Percentiles rank a stretch among this genome's conserved stretches.
Conservation (phyloP, 2,113 vertebrate genomes). For the Halcyon malimbica region DNA sequence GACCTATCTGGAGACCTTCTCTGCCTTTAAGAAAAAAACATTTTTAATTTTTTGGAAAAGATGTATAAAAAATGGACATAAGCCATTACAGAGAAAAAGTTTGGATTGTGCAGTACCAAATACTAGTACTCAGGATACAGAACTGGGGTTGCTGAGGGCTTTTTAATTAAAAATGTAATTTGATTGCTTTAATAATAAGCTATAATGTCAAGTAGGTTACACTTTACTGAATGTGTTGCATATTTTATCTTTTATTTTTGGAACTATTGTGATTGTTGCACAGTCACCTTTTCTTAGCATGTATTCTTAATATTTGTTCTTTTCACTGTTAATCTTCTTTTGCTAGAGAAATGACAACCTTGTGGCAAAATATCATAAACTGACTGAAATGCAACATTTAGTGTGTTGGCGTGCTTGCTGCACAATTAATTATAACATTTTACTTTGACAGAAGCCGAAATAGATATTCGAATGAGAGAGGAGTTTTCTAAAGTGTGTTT, state of each 20-base stretch:
- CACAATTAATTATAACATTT: slow-evolving; percentile 31
- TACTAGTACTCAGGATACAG: background rate
- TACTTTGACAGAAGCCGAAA: slow-evolving; percentile 91
- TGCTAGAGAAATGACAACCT: background rate
- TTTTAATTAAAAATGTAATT: background rate
- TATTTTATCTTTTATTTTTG: background rate
- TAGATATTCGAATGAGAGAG: slow-evolving; percentile 95
- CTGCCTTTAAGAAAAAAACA: background rate
- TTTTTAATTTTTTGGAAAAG: background rate
- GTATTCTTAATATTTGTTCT: background rate
- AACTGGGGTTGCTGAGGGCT: background rate
- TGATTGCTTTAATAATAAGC: background rate
- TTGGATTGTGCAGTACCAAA: background rate
- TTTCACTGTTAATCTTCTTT: background rate
- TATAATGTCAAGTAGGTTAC: background rate
- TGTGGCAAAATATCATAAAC: background rate
- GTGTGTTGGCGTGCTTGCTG: background rate
- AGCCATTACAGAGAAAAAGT: background rate
- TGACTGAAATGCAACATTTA: background rate
- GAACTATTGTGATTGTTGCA: background rate
- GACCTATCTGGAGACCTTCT: background rate
- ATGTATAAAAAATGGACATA: background rate
- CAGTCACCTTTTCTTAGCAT: background rate
- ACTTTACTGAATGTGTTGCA: background rate
- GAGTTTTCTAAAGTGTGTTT: slow-evolving; percentile 99